Conservation (phyloP, 2,888 invertebrate genomes). For the Prenolepis imparis region DNA sequence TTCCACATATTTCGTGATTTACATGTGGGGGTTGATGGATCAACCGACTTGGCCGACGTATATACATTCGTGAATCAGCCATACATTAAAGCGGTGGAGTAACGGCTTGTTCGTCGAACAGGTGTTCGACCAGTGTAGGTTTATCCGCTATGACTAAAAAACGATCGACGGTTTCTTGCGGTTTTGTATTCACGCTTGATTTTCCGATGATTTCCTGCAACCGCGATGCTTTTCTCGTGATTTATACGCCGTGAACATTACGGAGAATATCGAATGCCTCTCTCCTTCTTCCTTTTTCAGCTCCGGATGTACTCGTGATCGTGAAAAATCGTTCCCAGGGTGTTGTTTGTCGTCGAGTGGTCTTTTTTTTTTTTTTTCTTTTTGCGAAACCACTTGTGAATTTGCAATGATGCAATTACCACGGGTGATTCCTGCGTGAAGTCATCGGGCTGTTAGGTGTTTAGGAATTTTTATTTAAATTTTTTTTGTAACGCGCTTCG, state of each 20-base stretch:
- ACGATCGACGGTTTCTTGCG: conserved; percentile 45
- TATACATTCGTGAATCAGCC: conserved; percentile 58
- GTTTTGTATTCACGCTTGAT: conserved; percentile 32
- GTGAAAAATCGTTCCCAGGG: conserved; percentile 37
- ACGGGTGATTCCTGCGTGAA: conserved; percentile 26
- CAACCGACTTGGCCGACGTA: conserved; percentile 31
- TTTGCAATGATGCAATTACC: conserved; percentile 50
- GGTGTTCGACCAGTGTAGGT: conserved; percentile 61
- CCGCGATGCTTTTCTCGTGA: conserved; percentile 35
- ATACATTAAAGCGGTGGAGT: conserved; percentile 41
- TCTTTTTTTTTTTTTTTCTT: not conserved
- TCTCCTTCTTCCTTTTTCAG: not conserved
- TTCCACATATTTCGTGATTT: not conserved
- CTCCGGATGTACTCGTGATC: conserved; percentile 3
- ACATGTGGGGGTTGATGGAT: conserved; percentile 25
- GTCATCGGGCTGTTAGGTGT: conserved; percentile 36
- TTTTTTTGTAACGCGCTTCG: not conserved
- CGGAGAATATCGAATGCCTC: conserved; percentile 1
- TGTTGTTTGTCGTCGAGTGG: conserved; percentile 1
- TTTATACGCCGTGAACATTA: conserved; percentile 44
- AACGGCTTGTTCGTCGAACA: conserved; percentile 58
- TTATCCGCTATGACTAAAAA: conserved; percentile 54
- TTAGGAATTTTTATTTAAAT: conserved; percentile 43
- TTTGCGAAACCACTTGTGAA: conserved; percentile 47
- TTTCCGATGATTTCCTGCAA: conserved; percentile 46